phyloP scores from a whole-genome alignment of 2,113 vertebrate species.

The Turdus rufiventris region DNA sequence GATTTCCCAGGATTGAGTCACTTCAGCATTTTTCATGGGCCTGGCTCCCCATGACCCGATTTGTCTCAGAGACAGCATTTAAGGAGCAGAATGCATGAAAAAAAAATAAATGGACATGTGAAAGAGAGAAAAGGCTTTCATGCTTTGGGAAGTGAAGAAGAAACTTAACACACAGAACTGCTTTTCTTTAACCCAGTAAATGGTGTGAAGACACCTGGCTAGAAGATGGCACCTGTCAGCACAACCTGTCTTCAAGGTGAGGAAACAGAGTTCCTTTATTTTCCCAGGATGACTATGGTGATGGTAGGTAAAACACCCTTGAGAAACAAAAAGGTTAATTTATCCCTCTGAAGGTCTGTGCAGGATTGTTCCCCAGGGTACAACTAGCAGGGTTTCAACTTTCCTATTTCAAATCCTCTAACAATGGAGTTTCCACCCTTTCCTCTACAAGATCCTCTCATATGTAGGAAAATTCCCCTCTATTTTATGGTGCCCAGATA shows the following conservation, averaged over 20 bases:
- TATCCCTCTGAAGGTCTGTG: neutral
- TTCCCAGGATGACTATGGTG: neutral
- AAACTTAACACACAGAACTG: slow-evolving; percentile 64
- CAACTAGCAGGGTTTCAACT: neutral
- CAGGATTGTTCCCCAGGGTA: neutral
- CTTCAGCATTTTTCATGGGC: neutral
- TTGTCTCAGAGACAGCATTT: neutral
- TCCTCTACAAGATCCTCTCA: neutral
- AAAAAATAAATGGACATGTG: neutral
- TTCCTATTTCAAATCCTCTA: neutral
- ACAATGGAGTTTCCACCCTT: neutral
- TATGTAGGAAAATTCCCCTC: neutral
- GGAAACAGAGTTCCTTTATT: slow-evolving; percentile 33
- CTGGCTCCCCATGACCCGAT: neutral
- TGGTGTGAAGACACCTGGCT: slow-evolving; percentile 70
- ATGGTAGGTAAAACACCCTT: neutral
- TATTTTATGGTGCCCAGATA: neutral
- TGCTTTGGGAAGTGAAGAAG: slow-evolving; percentile 46
- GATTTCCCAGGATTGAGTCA: neutral
- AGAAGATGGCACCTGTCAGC: slow-evolving; percentile 59
- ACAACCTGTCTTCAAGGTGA: neutral
- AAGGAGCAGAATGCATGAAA: slow-evolving; percentile 16
- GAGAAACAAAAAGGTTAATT: slow-evolving; percentile 39
- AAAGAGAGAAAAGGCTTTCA: slow-evolving; percentile 42
- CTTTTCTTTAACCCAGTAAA: slow-evolving; percentile 64